A percentile compares a stretch with the other conserved stretches of the same genome.
These are phyloP conservation scores for Hippoglossus hippoglossus DNA, from an alignment of 2,797 vertebrate genomes.

Conservation along the genomic window DNA sequence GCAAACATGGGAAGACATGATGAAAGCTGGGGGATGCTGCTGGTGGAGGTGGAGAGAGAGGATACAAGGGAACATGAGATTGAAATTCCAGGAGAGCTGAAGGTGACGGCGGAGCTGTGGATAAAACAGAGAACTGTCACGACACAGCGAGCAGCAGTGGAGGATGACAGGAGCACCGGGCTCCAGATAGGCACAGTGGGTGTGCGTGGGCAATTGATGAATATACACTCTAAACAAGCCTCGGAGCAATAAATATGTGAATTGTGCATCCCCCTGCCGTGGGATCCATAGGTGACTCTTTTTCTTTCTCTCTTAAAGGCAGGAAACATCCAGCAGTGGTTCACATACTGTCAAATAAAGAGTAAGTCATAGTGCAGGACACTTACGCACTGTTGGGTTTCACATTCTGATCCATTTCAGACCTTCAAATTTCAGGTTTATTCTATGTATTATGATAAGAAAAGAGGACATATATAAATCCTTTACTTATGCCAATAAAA, in stretches of 20 bases:
- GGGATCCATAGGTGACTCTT: slow-evolving; percentile 55
- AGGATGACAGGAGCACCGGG: slow-evolving; percentile 79
- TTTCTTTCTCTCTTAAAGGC: slow-evolving; percentile 15
- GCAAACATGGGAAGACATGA: slow-evolving; percentile 37
- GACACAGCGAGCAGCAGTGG: slow-evolving; percentile 72
- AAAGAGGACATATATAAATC: neutral
- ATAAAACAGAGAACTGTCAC: slow-evolving; percentile 77
- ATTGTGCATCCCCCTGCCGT: slow-evolving; percentile 39
- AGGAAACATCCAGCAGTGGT: slow-evolving; percentile 13
- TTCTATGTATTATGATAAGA: neutral
- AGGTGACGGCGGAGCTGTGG: slow-evolving; percentile 57
- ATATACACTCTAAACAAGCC: slow-evolving; percentile 70
- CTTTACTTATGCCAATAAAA: neutral
- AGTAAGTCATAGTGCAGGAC: neutral
- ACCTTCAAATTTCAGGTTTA: neutral
- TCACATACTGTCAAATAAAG: neutral
- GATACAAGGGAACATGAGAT: slow-evolving; percentile 55
- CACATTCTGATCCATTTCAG: neutral
- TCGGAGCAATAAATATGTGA: slow-evolving; percentile 53
- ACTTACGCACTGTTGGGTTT: no score
- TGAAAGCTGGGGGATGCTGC: slow-evolving; percentile 28
- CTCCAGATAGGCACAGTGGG: slow-evolving; percentile 75
- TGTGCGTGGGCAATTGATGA: slow-evolving; percentile 72
- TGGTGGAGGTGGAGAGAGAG: slow-evolving; percentile 22
- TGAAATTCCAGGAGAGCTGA: slow-evolving; percentile 67